Evolutionary conservation across 2,113 vertebrate species (phyloP), one percentile per base, ranked within the genome.

Genomic region (Grantiella picta): DNA sequence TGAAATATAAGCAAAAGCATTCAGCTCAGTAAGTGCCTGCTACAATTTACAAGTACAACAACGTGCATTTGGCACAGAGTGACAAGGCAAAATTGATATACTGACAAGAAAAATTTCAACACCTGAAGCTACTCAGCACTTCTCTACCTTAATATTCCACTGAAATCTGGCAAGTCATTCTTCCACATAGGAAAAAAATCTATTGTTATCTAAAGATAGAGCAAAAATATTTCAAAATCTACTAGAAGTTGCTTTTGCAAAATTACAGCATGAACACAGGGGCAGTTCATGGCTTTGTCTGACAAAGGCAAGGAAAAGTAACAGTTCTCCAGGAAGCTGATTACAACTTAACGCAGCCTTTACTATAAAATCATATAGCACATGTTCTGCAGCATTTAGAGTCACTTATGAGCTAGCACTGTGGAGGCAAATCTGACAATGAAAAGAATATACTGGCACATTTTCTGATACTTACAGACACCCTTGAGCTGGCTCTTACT

Each of bases 401-500:
- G 27, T 31, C 35, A 79, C 17, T 49, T 20, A 25, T 4, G 15
- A 92, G 15, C 53, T 53, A 61, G 59, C 16, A 33, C 5, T 44
- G 33, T 5, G 5, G 27, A 88, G 13, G 20, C 8, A 61, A 56
- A 44, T 54, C 25, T 86, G 56, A 79, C 36, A 49, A 2, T 5
- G 11, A 24, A 56, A 83, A 81, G 40, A 84, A 28, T 3, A 44
- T 7, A 93, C 65, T 3, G 57, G 36, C 25, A 56, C 5, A 18
- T 49, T 65, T 90, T 59, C 17, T 3, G 33, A 90, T 95, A 98
- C 99, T 98, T 97, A 99, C 99, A 59, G 99, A 99, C 65, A 99
- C 96, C 86, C 99, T 98, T 72, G 99, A 99, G 94, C 98, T 98
- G 87, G 99, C 99, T 97, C 99, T 97, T 68, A 99, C 99, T 97